These are phyloP conservation scores for Leptinotarsa haldemani DNA, from an alignment of 2,888 invertebrate genomes.

Conservation along the genomic window DNA sequence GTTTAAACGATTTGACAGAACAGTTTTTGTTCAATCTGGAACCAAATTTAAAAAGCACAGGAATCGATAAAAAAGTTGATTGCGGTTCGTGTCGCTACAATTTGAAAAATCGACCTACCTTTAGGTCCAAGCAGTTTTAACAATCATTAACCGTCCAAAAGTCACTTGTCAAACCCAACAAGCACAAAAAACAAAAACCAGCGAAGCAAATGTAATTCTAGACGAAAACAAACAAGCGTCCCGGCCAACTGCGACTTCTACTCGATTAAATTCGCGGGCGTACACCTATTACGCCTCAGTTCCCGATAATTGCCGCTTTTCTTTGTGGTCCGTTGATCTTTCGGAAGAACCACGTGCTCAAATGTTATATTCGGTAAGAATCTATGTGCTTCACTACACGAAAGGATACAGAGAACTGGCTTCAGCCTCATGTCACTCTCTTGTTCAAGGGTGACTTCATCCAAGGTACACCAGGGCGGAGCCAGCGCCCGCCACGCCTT, in stretches of 20 bases:
- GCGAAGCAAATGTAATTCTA: constrained; percentile 38
- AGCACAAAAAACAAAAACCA: constrained; percentile 35
- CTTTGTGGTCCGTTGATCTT: constrained; percentile 62
- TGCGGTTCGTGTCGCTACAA: not conserved
- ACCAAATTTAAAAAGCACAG: too few relatives aligned
- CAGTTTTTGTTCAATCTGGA: not conserved
- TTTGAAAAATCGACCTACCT: constrained; percentile 31
- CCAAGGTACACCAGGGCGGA: constrained; percentile 61
- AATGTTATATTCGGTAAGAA: constrained; percentile 58
- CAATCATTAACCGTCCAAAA: constrained; percentile 32
- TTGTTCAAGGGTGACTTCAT: constrained; percentile 66
- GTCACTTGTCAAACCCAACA: constrained; percentile 33
- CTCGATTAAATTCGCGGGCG: constrained; percentile 59
- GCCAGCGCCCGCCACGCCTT: constrained; percentile 45
- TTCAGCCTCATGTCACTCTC: constrained; percentile 64
- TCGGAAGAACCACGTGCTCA: constrained; percentile 60
- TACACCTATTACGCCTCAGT: constrained; percentile 63
- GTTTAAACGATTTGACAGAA: too few relatives aligned
- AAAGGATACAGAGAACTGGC: constrained; percentile 65
- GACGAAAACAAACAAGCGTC: constrained; percentile 42
- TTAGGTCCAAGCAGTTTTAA: constrained; percentile 28
- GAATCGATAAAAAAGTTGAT: too few relatives aligned
- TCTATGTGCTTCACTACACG: constrained; percentile 62
- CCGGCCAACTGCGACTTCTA: constrained; percentile 48
- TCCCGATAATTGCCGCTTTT: constrained; percentile 61